Evolutionary conservation across 1,140 invertebrate species (phyloP).

Genomic region (Pogonomyrmex californicus): DNA sequence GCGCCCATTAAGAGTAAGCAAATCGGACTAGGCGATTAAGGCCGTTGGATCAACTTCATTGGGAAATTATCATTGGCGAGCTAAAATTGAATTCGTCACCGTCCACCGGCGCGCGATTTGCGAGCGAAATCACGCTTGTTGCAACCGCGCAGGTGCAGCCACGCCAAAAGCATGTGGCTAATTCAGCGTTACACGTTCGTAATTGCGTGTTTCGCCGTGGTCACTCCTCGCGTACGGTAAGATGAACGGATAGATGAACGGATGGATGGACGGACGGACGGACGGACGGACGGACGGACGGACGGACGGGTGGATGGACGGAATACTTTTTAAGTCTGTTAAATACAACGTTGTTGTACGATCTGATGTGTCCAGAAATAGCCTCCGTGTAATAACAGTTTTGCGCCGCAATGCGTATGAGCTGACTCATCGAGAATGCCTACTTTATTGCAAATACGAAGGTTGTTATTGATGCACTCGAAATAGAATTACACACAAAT

Average conservation of each 20-base stretch:
- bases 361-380: constrained; percentile 58
- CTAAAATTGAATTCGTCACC: constrained; percentile 53
- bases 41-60: constrained; percentile 55
- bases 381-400: constrained; percentile 47
- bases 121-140: constrained; percentile 41
- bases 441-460: constrained; percentile 41
- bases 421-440: constrained; percentile 54
- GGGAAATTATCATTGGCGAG: constrained; percentile 52
- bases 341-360: constrained; percentile 41
- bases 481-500: constrained; percentile 40
- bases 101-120: constrained; percentile 14
- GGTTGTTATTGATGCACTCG: constrained; percentile 44
- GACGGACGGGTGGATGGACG: not conserved
- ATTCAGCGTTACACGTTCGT: constrained; percentile 51
- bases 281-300: not conserved
- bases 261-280: not conserved
- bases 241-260: not conserved
- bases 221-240: not conserved
- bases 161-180: constrained; percentile 20
- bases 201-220: constrained; percentile 58
- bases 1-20: constrained; percentile 62
- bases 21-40: constrained; percentile 53
- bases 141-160: constrained; percentile 20
- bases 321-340: constrained; percentile 51
- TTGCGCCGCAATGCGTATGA: constrained; percentile 25